Conservation (phyloP, 2,888 invertebrate genomes). For the Falcaria lacertinaria region DNA sequence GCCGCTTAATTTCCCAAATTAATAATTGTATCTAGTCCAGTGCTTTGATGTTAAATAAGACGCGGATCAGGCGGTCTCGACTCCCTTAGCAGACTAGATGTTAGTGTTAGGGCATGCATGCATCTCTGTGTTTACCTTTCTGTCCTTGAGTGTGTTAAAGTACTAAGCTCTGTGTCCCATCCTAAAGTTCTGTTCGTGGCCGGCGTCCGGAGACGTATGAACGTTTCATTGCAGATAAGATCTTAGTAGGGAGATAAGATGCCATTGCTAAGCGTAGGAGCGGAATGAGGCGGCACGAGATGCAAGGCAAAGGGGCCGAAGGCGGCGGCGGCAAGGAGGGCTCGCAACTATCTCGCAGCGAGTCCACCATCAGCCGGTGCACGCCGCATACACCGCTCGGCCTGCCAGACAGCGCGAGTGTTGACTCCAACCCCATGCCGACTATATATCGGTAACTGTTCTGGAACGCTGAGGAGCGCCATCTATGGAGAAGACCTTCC, state of each 20-base stretch:
- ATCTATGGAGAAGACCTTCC: constrained; percentile 52
- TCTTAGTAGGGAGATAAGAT: constrained; percentile 69
- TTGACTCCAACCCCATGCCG: constrained; percentile 91
- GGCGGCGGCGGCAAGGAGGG: constrained; percentile 56
- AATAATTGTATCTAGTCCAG: constrained; percentile 46
- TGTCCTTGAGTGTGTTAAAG: constrained; percentile 56
- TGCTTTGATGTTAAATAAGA: constrained; percentile 52
- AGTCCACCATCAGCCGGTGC: constrained; percentile 83
- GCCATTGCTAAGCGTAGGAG: constrained; percentile 69
- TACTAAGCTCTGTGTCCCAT: constrained; percentile 48
- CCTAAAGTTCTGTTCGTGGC: constrained; percentile 41
- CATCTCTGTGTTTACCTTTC: constrained; percentile 57
- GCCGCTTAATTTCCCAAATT: constrained; percentile 29
- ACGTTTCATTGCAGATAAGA: constrained; percentile 66
- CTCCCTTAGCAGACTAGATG: constrained; percentile 58
- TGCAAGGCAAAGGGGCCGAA: constrained; percentile 61
- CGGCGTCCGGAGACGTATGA: constrained; percentile 52
- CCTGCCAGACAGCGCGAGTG: constrained; percentile 87
- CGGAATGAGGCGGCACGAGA: constrained; percentile 66
- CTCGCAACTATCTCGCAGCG: constrained; percentile 85
- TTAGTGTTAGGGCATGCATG: constrained; percentile 74
- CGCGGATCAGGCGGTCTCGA: constrained; percentile 43
- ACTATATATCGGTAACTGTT: constrained; percentile 95
- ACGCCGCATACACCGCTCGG: constrained; percentile 73
- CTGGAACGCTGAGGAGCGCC: constrained; percentile 38